Evolutionary conservation across 2,113 vertebrate genomes (phyloP), one percentile per base, ranked within the genome.

Genomic region (Callopanchax toddi): DNA sequence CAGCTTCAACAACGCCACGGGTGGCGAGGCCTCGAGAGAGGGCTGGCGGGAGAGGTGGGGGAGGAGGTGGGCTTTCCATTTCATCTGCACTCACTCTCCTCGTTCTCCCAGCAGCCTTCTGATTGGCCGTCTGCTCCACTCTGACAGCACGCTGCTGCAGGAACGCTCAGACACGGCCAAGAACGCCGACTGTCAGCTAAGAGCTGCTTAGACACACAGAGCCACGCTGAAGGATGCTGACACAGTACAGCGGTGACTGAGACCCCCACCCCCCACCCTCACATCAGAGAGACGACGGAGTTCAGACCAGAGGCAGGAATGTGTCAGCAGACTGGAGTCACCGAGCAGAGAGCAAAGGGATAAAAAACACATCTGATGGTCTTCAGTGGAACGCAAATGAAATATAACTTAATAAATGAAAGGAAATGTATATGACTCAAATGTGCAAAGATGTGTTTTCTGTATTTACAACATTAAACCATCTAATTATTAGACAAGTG

Each of bases 1-100:
- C 71, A 39, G 74, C 67, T 81, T 78, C 56, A 50, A 72, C 78
- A 75, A 78, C 67, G 80, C 60, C 70, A 51, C 72, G 74, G 81
- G 75, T 58, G 75, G 67, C 42, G 59, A 83, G 86, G 81, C 87
- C 81, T 81, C 46, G 54, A 32, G 55, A 67, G 67, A 62, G 54
- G 73, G 67, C n/a, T n/a, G n/a, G n/a, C n/a, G n/a, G n/a, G n/a
- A n/a, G n/a, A n/a, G n/a, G n/a, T n/a, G n/a, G n/a, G n/a, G n/a
- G n/a, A n/a, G n/a, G 40, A 36, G 72, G 60, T 34, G 61, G 37
- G 61, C 42, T 42, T 45, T 71, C 71, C 59, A 60, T 83, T 82
- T 88, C 81, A 82, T 86, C 69, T 71, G 49, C 67, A 65, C 63
- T 22, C 25, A 10, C 18, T 37, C 5, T 20, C 20, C 36, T 42